Evolutionary conservation across 2,888 invertebrate genomes (phyloP).

Genomic region (Archips xylosteana): DNA sequence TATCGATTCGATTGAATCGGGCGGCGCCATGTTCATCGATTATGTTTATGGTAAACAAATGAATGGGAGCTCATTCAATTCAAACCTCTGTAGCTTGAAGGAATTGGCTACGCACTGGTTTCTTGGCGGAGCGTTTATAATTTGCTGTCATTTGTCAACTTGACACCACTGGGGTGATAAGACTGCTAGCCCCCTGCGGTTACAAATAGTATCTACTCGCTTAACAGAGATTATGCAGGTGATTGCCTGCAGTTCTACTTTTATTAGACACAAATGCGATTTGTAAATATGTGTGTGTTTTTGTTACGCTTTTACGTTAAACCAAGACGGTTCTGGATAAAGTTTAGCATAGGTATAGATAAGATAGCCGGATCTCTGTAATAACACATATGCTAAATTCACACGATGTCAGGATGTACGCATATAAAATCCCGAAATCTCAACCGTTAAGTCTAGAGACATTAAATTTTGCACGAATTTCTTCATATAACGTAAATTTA

Average conservation of each 20-base stretch:
- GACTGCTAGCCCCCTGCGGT: background rate
- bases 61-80: conserved; percentile 48
- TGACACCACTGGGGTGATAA: conserved; percentile 23
- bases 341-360: too few species aligned
- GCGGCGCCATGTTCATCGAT: conserved; percentile 54
- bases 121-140: conserved; percentile 38
- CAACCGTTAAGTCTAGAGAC: too few species aligned
- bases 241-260: background rate
- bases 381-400: too few species aligned
- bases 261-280: too few species aligned
- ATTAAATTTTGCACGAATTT: too few species aligned
- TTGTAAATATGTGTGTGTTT: too few species aligned
- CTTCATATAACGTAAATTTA: too few species aligned
- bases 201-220: conserved; percentile 7
- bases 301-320: too few species aligned
- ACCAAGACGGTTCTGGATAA: too few species aligned
- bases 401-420: too few species aligned
- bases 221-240: background rate
- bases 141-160: conserved; percentile 34
- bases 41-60: conserved; percentile 53
- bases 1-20: conserved; percentile 46
- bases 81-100: conserved; percentile 27
- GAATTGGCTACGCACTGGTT: conserved; percentile 46
- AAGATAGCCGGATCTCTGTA: too few species aligned
- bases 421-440: too few species aligned